These are phyloP conservation scores for Phaedon cochleariae DNA, from an alignment of 2,888 invertebrate species.

Conservation along the genomic window DNA sequence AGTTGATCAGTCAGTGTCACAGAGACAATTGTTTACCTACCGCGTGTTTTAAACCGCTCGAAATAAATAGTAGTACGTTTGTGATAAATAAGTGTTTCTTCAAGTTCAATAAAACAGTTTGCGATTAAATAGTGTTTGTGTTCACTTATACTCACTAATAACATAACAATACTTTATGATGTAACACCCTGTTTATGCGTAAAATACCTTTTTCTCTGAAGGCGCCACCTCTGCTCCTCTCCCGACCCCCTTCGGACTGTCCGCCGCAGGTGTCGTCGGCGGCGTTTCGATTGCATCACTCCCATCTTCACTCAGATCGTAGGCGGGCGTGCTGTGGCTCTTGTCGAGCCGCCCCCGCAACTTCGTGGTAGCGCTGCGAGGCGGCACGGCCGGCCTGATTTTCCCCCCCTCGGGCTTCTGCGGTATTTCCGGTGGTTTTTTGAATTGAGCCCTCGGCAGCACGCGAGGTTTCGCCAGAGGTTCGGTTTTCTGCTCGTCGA, in stretches of 20 bases:
- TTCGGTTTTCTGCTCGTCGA: constrained; percentile 52
- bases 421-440: constrained; percentile 56
- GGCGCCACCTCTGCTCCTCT: constrained; percentile 24
- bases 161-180: too few species aligned
- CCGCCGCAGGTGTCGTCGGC: constrained; percentile 6
- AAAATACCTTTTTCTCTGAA: too few species aligned
- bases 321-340: constrained; percentile 84
- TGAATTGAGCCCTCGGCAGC: constrained; percentile 50
- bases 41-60: too few species aligned
- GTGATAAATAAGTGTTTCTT: too few species aligned
- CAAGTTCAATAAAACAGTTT: too few species aligned
- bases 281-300: constrained; percentile 27
- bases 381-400: constrained; percentile 56
- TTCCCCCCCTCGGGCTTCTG: constrained; percentile 49
- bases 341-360: constrained; percentile 75
- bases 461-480: constrained; percentile 50
- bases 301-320: constrained; percentile 65
- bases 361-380: constrained; percentile 52
- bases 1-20: too few species aligned
- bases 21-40: too few species aligned
- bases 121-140: too few species aligned
- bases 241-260: constrained; percentile 7
- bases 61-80: too few species aligned
- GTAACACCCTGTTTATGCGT: too few species aligned
- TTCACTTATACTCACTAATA: too few species aligned